Base-by-base conservation (phyloP, 2,797 vertebrate species). In the Psittacula derbiana region DNA sequence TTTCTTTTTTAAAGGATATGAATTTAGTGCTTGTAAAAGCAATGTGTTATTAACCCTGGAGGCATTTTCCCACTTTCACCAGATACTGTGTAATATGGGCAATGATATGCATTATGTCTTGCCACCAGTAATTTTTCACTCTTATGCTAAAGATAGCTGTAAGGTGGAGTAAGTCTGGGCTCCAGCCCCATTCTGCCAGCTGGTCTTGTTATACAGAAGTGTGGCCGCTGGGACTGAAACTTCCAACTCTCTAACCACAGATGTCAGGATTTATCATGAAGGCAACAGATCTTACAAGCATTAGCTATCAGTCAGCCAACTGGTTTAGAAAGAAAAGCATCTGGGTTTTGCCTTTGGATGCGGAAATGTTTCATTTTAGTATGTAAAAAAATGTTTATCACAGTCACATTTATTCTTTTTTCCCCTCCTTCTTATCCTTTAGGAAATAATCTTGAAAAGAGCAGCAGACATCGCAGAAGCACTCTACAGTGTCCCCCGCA, bases 391-490 rank as follows among this genome's bases (percentile, higher is more conserved):
- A 75, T 25, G 9, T 61, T 82, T 89, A 65, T 62, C 46, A 74
- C 76, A 41, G 46, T 43, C 7, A 1, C 44, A 18, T 55, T 28
- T 61, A 4, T 65, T 44, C 18, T 27, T 36, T 61, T 66, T 66
- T 21, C 36, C 1, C 1, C 1, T 33, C 12, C 38, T 52, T 82
- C 52, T 92, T 40, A 7, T 69, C 70, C 88, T 79, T 57, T 80
- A 99, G 99, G 99, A 99, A 97, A 99, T 99, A 97, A 99, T 99
- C 95, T 98, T 99, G 96, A 99, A 99, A 97, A 98, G 99, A 98
- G 99, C 99, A 4, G 99, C 99, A 2, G 99, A 99, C 88, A 99
- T 99, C 2, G 99, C 99, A 6, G 99, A 99, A 98, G 99, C 99
- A 12, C 98, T 99, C 86, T 99, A 99, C 97, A 99, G 98, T 27